Evolutionary conservation across 1,140 invertebrate genomes (phyloP), one percentile per base, ranked within the genome.

Genomic region (Heliothis virescens): DNA sequence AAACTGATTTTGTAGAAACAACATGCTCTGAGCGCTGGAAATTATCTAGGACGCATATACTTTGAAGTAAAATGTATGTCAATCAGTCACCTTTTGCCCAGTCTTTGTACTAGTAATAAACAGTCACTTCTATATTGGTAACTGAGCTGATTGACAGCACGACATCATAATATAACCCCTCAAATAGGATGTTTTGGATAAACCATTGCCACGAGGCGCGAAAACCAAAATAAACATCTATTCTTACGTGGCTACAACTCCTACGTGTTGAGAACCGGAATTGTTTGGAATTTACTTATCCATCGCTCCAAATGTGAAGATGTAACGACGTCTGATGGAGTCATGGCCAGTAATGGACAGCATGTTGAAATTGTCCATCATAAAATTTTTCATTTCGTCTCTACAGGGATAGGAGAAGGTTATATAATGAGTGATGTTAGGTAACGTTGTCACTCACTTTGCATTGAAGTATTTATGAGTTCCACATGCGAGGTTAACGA

Each of bases 101-200:
- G 47, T 11, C 11, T 57, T n/a, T 26, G 5, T 7, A 10, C 21
- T 15, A 63, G 34, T 9, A 41, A 41, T 41, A 41, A 41, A 41
- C 5, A 16, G 34, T 63, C 78, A 72, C 67, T 29, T 62, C 47
- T 62, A 75, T 26, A 71, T 62, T 41, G 29, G 41, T 26, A 65
- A 29, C 13, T 21, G n/a, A 65, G 13, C 12, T 65, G 74, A 77
- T 77, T 77, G 74, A 77, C 60, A 77, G 48, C 26, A 77, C 47
- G 29, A 65, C 50, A 65, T 77, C 60, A 77, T 75, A 75, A 75
- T 76, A 50, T 65, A 65, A 52, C 60, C 12, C 57, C 50, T 77
- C 60, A 77, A 65, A 77, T 77, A 79, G 83, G 83, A 82, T 84
- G 83, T 84, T 84, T 80, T 82, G 80, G 60, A 74, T 69, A 53